Percentiles rank a stretch among this genome's conserved stretches.
Evolutionary conservation across 2,113 vertebrate species (phyloP).

Genomic region (Ascaphus truei): DNA sequence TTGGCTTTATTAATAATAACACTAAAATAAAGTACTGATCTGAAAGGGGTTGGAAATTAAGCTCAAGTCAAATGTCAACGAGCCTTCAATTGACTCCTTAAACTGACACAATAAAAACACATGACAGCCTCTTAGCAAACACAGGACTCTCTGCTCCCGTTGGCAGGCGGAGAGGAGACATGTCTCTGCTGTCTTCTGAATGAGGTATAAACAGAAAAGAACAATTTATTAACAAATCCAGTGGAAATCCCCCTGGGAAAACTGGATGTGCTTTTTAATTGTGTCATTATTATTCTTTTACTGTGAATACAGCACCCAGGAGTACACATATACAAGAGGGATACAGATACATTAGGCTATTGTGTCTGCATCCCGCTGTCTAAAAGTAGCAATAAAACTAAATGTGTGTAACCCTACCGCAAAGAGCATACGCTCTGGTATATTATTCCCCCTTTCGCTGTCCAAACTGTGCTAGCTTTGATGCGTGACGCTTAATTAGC

Average conservation of each 20-base stretch:
- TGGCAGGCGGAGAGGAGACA: conserved; percentile 72
- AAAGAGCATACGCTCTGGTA: too few relatives aligned
- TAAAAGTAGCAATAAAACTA: too few relatives aligned
- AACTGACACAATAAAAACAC: conserved; percentile 83
- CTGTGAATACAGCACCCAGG: neutral
- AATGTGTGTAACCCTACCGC: too few relatives aligned
- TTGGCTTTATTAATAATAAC: too few relatives aligned
- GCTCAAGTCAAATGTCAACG: conserved; percentile 72
- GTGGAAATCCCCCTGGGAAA: conserved; percentile 80
- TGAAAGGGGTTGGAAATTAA: conserved; percentile 70
- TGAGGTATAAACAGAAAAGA: conserved; percentile 95
- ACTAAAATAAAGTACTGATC: conserved; percentile 77
- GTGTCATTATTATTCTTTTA: neutral
- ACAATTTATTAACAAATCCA: conserved; percentile 99
- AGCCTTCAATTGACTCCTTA: conserved; percentile 78
- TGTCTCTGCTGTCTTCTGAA: conserved; percentile 87
- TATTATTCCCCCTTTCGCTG: too few relatives aligned
- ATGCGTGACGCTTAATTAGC: too few relatives aligned
- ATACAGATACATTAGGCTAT: neutral
- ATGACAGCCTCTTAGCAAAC: conserved; percentile 86
- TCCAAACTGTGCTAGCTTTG: too few relatives aligned
- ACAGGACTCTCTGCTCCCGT: conserved; percentile 65
- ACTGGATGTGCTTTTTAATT: conserved; percentile 62
- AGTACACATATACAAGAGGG: neutral
- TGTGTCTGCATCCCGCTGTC: too few relatives aligned